These are phyloP conservation scores for Tenodera sinensis DNA, from an alignment of 2,888 invertebrate species.

Conservation along the genomic window DNA sequence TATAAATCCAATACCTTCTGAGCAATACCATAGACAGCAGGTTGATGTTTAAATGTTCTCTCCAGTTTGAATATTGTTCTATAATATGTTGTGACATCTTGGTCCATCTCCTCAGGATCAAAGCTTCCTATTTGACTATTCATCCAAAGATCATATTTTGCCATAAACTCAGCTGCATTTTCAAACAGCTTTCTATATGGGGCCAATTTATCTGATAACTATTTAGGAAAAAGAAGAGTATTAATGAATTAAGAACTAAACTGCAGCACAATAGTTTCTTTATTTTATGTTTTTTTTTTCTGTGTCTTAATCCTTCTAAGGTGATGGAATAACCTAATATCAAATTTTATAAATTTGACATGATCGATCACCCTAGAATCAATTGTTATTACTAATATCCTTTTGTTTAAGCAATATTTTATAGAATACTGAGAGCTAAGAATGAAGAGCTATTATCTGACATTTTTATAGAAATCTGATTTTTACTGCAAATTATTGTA, in stretches of 20 bases:
- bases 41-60: constrained; percentile 75
- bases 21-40: constrained; percentile 54
- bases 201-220: constrained; percentile 66
- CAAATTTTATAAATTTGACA: too few species aligned
- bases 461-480: too few species aligned
- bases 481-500: too few species aligned
- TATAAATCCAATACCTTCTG: neutral
- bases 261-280: too few species aligned
- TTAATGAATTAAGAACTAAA: neutral
- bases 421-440: too few species aligned
- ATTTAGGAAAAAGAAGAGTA: constrained; percentile 14
- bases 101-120: constrained; percentile 86
- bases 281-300: too few species aligned
- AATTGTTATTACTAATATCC: too few species aligned
- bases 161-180: constrained; percentile 79
- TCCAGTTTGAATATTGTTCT: constrained; percentile 84
- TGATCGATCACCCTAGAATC: too few species aligned
- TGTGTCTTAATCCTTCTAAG: too few species aligned
- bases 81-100: constrained; percentile 66
- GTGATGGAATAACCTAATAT: too few species aligned
- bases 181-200: constrained; percentile 88
- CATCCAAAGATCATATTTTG: constrained; percentile 83
- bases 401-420: too few species aligned
- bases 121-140: constrained; percentile 73
- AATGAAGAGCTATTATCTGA: too few species aligned